Evolutionary conservation across 2,888 invertebrate genomes (phyloP).

Genomic region (Dugesia japonica): DNA sequence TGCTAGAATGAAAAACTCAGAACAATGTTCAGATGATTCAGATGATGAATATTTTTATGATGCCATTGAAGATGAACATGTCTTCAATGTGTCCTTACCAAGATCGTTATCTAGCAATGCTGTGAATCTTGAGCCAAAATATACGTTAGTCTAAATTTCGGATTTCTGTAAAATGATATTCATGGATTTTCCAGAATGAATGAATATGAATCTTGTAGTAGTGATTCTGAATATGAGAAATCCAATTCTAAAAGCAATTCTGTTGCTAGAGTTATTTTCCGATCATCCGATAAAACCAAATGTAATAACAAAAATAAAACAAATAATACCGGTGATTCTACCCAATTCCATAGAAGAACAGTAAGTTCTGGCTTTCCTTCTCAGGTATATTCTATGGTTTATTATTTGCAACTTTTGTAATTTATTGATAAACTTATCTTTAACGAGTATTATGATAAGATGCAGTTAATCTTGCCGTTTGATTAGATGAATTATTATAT

Average conservation of each 20-base stretch:
- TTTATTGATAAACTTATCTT: too few species aligned
- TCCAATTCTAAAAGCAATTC: neutral
- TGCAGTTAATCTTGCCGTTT: too few species aligned
- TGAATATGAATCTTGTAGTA: conserved; percentile 31
- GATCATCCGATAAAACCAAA: neutral
- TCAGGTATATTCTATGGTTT: too few species aligned
- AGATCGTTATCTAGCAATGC: conserved; percentile 28
- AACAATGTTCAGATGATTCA: conserved; percentile 41
- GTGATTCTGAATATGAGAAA: neutral
- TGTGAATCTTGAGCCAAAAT: neutral
- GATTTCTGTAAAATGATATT: too few species aligned
- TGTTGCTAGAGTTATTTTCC: neutral
- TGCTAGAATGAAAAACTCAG: neutral
- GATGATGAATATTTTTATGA: conserved; percentile 46
- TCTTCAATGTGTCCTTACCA: conserved; percentile 41
- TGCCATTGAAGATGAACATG: conserved; percentile 41
- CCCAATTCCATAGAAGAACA: neutral
- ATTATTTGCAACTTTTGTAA: too few species aligned
- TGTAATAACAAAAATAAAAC: neutral
- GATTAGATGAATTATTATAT: too few species aligned
- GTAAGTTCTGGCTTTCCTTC: neutral
- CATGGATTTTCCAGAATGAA: conserved; percentile 36
- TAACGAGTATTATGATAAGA: too few species aligned
- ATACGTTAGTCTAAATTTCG: too few species aligned
- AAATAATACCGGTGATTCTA: neutral